Evolutionary conservation across 1,140 invertebrate genomes (phyloP).

Genomic region (Marisa cornuarietis): DNA sequence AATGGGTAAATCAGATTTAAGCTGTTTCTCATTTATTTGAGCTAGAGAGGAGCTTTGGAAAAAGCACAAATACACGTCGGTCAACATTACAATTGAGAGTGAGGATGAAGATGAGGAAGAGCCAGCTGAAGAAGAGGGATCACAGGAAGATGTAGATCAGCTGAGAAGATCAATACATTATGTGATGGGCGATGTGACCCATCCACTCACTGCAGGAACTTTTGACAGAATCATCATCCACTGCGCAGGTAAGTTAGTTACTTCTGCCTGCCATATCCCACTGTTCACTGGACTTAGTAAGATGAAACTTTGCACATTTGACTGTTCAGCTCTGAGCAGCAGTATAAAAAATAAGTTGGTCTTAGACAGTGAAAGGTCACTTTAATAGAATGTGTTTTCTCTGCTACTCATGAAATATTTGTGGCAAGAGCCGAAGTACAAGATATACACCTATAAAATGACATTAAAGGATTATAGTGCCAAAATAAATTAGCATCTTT

Average conservation of each 20-base stretch:
- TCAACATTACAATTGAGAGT: constrained; percentile 45
- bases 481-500: too few relatives aligned
- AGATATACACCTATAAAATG: too few relatives aligned
- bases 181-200: constrained; percentile 63
- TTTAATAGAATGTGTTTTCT: too few relatives aligned
- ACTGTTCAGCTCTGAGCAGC: not conserved
- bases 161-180: constrained; percentile 48
- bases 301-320: not conserved
- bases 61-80: constrained; percentile 53
- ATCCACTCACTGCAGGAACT: constrained; percentile 44
- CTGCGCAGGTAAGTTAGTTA: constrained; percentile 53
- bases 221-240: constrained; percentile 56
- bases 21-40: constrained; percentile 3
- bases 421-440: too few relatives aligned
- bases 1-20: not conserved
- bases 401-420: too few relatives aligned
- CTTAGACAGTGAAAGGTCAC: not conserved
- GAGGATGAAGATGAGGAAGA: constrained; percentile 47
- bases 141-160: constrained; percentile 33
- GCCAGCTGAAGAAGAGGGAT: not conserved
- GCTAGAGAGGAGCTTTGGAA: constrained; percentile 60
- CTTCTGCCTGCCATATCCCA: too few relatives aligned
- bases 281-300: too few relatives aligned
- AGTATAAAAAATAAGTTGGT: not conserved
- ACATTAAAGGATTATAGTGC: too few relatives aligned